phyloP scores from a whole-genome alignment of 2,113 vertebrate species.

The Cervus canadensis region DNA sequence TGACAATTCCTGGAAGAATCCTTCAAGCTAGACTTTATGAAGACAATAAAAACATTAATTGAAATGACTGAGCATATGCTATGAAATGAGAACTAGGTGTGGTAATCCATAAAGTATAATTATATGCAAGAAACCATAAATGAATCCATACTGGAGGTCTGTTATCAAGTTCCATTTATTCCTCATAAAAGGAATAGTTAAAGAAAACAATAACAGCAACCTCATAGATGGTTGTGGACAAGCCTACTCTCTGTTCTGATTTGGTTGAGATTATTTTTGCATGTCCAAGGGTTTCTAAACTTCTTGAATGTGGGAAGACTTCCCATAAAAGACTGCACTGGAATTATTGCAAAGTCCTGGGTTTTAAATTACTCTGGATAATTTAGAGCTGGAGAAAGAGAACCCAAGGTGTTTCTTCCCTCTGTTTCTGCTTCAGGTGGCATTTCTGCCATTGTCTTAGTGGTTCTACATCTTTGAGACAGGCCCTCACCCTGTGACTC shows the following conservation, averaged over 20 bases:
- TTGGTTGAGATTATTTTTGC: neutral
- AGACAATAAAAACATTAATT: slow-evolving; percentile 30
- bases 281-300: neutral
- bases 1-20: neutral
- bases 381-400: neutral
- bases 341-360: neutral
- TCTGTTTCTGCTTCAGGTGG: neutral
- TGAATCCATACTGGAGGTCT: neutral
- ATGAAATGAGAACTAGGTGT: neutral
- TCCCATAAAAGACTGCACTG: neutral
- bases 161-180: neutral
- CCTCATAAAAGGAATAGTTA: neutral
- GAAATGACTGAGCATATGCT: slow-evolving; percentile 27
- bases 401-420: neutral
- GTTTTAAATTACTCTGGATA: neutral
- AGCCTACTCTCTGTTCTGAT: neutral
- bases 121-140: neutral
- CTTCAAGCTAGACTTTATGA: slow-evolving; percentile 11
- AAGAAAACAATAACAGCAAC: neutral
- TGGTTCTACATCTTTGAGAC: neutral
- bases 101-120: neutral
- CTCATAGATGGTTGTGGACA: neutral
- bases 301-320: neutral
- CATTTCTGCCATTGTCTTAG: neutral
- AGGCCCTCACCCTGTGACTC: neutral